Conservation (phyloP, 2,888 invertebrate species). For the Eurytoma californica region DNA sequence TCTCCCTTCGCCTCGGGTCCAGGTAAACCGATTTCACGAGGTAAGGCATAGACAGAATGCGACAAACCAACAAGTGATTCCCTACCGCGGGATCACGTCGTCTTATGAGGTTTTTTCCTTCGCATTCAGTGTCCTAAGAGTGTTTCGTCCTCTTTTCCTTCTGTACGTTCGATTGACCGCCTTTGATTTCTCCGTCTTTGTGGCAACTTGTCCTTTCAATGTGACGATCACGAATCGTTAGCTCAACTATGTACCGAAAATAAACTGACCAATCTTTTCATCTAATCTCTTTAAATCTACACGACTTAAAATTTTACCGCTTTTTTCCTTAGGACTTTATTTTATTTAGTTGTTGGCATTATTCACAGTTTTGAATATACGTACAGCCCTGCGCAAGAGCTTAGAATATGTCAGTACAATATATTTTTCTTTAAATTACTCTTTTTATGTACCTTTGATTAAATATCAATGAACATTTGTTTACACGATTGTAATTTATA, state of each 20-base stretch:
- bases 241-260: neutral
- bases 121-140: slow-evolving; percentile 7
- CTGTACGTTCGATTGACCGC: slow-evolving; percentile 9
- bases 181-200: slow-evolving; percentile 23
- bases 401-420: too few species aligned
- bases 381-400: too few species aligned
- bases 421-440: too few species aligned
- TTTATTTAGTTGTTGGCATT: too few species aligned
- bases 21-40: slow-evolving; percentile 61
- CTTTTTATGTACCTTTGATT: too few species aligned
- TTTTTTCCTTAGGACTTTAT: too few species aligned
- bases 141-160: slow-evolving; percentile 2
- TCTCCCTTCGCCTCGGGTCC: slow-evolving; percentile 5
- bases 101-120: slow-evolving; percentile 27
- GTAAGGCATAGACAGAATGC: slow-evolving; percentile 58
- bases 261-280: neutral
- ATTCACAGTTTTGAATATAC: too few species aligned
- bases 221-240: neutral
- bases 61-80: slow-evolving; percentile 57
- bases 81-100: slow-evolving; percentile 53
- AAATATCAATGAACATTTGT: too few species aligned
- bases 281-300: too few species aligned
- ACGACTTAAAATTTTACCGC: too few species aligned
- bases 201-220: neutral
- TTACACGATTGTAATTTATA: too few species aligned